These are phyloP conservation scores for Eupelmus urozonus DNA, from an alignment of 2,888 invertebrate species.

Conservation along the genomic window DNA sequence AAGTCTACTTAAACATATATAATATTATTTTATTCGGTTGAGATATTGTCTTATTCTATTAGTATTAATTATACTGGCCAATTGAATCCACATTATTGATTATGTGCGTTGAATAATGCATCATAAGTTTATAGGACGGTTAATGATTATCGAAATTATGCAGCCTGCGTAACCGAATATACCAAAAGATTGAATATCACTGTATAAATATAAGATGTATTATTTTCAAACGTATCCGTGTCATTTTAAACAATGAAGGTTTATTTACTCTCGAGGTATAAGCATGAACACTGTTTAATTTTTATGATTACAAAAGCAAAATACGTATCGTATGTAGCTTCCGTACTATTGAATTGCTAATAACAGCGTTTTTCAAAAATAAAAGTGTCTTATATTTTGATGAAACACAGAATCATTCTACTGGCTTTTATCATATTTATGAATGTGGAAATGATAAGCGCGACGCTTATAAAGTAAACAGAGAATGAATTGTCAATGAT, in stretches of 20 bases:
- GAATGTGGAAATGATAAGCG: not conserved
- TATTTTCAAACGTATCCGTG: not conserved
- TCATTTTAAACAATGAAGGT: not conserved
- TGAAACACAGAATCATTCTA: not conserved
- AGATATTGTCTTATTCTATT: too few relatives aligned
- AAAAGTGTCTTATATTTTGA: not conserved
- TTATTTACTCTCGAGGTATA: not conserved
- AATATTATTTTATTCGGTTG: too few relatives aligned
- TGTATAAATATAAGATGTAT: not conserved
- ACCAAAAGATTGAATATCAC: not conserved
- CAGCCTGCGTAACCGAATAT: not conserved
- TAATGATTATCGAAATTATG: not conserved
- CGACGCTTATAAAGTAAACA: too few relatives aligned
- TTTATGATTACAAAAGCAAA: not conserved
- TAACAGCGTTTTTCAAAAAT: constrained; percentile 2
- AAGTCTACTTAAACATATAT: too few relatives aligned
- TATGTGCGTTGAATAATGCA: not conserved
- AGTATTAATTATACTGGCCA: not conserved
- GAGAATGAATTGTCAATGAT: too few relatives aligned
- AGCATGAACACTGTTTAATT: not conserved
- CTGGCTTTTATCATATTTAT: not conserved
- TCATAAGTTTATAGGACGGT: not conserved
- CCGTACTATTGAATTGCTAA: constrained; percentile 12
- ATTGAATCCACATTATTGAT: not conserved
- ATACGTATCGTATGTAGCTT: not conserved